These are phyloP conservation scores for Xerus rutilus DNA, from an alignment of 2,797 vertebrate species.

Conservation along the genomic window DNA sequence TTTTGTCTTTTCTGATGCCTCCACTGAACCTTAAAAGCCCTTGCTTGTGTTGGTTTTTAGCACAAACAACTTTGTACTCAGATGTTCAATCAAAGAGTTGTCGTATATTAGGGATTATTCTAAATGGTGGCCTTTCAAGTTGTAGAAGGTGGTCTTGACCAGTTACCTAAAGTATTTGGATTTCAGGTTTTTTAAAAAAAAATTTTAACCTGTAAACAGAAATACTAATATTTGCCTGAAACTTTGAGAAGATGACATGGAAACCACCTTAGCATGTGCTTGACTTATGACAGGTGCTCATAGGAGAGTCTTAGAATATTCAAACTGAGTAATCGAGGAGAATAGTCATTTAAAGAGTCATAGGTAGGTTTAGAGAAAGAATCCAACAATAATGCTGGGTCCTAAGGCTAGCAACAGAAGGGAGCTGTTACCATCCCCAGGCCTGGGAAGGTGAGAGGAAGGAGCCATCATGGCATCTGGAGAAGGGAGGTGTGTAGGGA, in stretches of 20 bases:
- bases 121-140: background rate
- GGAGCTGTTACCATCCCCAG: background rate
- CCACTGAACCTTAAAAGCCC: background rate
- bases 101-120: background rate
- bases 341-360: background rate
- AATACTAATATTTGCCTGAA: constrained; percentile 26
- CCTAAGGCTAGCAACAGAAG: background rate
- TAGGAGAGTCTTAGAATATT: background rate
- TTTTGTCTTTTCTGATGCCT: background rate
- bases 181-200: too few species aligned
- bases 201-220: background rate
- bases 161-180: background rate
- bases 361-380: background rate
- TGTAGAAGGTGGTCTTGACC: background rate
- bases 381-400: background rate
- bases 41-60: background rate
- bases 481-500: background rate
- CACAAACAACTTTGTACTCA: background rate
- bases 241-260: background rate
- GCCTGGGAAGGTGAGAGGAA: background rate
- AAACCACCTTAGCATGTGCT: background rate
- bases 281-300: background rate
- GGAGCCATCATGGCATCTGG: background rate
- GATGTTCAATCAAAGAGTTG: background rate
- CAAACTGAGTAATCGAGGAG: background rate